Evolutionary conservation across 2,797 vertebrate species (phyloP).

Genomic region (Taeniopygia guttata): DNA sequence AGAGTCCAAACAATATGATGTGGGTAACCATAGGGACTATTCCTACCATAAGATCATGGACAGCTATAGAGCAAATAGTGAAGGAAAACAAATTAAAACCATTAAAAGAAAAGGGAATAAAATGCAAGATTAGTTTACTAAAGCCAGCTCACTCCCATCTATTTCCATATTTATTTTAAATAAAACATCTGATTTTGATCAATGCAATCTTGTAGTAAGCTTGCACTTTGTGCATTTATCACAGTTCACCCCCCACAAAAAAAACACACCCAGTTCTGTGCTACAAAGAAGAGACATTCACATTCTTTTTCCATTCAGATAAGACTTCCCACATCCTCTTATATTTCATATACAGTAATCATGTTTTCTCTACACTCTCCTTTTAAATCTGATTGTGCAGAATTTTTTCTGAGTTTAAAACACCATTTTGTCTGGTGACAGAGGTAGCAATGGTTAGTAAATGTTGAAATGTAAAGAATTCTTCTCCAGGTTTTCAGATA

Average conservation of each 20-base stretch:
- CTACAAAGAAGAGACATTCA: not conserved
- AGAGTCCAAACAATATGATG: not conserved
- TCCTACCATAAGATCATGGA: not conserved
- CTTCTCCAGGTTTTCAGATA: not conserved
- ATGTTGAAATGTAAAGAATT: not conserved
- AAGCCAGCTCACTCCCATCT: not conserved
- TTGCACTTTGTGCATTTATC: not conserved
- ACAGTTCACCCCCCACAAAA: not conserved
- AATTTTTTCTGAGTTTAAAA: not conserved
- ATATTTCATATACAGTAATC: not conserved
- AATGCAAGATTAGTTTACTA: not conserved
- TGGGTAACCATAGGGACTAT: not conserved
- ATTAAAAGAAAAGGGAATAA: not conserved
- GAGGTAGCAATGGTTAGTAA: not conserved
- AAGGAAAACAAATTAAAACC: not conserved
- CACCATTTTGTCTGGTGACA: not conserved
- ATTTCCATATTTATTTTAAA: not conserved
- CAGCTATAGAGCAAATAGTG: not conserved
- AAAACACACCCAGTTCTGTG: not conserved
- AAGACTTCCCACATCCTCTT: not conserved
- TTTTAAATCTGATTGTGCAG: not conserved
- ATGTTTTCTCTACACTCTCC: not conserved
- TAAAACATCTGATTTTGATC: not conserved
- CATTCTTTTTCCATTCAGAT: not conserved
- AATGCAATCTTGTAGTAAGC: not conserved